Evolutionary conservation across 2,113 vertebrate species (phyloP).

Genomic region (Ploceus nigricollis): DNA sequence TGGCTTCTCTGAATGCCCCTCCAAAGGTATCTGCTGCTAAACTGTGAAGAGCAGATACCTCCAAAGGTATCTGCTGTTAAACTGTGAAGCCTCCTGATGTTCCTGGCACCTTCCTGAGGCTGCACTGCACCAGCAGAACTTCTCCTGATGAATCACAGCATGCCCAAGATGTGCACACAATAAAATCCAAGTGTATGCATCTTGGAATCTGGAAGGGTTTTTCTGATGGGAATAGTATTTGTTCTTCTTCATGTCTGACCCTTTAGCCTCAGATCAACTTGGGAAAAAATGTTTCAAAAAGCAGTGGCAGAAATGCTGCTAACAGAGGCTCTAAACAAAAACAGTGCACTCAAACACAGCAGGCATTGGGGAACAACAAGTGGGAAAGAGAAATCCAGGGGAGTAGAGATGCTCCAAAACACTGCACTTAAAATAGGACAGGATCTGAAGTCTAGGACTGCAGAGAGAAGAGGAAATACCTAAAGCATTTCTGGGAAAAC

Average conservation of each 20-base stretch:
- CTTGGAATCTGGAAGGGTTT: not conserved
- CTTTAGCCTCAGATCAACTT: not conserved
- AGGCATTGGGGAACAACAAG: not conserved
- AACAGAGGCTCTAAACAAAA: not conserved
- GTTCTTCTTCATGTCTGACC: not conserved
- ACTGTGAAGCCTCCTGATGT: not conserved
- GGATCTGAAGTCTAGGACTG: not conserved
- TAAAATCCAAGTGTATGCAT: rapidly evolving
- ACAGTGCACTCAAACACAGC: not conserved
- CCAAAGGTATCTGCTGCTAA: not conserved
- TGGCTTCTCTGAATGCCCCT: not conserved
- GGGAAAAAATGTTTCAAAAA: not conserved
- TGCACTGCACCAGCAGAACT: rapidly evolving
- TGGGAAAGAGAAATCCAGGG: not conserved
- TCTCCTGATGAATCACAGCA: not conserved
- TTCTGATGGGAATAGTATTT: not conserved
- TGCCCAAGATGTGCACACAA: not conserved
- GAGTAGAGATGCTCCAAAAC: not conserved
- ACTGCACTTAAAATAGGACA: not conserved
- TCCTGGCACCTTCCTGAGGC: not conserved
- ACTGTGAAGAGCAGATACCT: not conserved
- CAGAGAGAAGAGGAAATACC: not conserved
- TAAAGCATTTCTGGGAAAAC: conserved; percentile 2
- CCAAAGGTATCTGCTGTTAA: not conserved
- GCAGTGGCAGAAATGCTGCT: not conserved